These are phyloP conservation scores for Talpa occidentalis DNA, from an alignment of 2,113 vertebrate species.

Conservation along the genomic window DNA sequence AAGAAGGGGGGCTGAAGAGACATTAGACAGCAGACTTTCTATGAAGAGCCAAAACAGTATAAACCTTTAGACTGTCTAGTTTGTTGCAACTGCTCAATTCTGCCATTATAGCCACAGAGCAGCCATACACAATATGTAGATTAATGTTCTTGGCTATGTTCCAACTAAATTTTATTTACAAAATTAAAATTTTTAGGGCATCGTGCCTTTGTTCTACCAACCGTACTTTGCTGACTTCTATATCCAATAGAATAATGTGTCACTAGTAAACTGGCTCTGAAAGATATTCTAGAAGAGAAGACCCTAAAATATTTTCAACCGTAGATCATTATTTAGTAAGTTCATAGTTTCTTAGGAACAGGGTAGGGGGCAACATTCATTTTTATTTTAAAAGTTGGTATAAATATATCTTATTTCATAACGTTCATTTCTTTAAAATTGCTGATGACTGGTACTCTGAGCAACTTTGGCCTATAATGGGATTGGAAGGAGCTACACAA, in stretches of 20 bases:
- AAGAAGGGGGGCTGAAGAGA: not conserved
- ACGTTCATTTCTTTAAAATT: slow-evolving; percentile 15
- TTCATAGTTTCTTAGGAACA: not conserved
- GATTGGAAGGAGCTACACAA: not conserved
- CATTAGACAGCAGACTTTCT: not conserved
- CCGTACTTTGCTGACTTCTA: not conserved
- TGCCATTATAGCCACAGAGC: not conserved
- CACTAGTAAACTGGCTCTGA: not conserved
- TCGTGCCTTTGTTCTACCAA: not conserved
- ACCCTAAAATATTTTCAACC: not conserved
- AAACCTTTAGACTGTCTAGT: not conserved
- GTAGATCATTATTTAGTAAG: not conserved
- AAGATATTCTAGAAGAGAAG: not conserved
- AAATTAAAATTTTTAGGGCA: not conserved
- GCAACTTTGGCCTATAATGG: not conserved
- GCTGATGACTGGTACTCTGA: not conserved
- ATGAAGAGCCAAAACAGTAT: not conserved
- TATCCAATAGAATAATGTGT: not conserved
- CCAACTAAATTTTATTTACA: not conserved
- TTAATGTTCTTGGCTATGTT: not conserved
- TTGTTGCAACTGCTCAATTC: not conserved
- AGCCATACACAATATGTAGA: not conserved
- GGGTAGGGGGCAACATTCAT: not conserved
- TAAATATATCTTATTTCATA: not conserved
- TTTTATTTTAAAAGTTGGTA: slow-evolving; percentile 1